Evolutionary conservation across 2,113 vertebrate genomes (phyloP), one percentile per base, ranked within the genome.

Genomic region (Lontra canadensis): DNA sequence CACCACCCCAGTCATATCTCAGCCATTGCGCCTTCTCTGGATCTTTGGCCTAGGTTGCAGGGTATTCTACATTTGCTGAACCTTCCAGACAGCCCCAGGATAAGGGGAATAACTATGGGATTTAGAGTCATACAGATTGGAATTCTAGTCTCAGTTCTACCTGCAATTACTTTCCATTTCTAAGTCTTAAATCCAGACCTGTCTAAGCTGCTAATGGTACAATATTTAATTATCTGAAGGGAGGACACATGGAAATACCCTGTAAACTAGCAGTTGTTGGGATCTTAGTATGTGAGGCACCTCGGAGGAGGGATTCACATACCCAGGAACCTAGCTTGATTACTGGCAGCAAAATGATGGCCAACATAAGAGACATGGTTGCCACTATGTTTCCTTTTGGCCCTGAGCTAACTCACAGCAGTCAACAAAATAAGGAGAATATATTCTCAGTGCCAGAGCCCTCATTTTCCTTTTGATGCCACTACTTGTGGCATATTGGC

Each of bases 251-350:
- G 52, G 89, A 76, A 84, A 84, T 84, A 82, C 71, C 42, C 44
- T 88, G 42, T 95, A 79, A 96, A 74, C 39, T 95, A 52, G 25
- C 63, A 82, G 21, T 85, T 92, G n/a, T 84, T 88, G 85, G 57
- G 36, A 88, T 92, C 88, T 92, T 80, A 74, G 14, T 67, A 81
- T 94, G 67, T 97, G 49, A 85, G 26, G 29, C 23, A 63, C 29
- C 47, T 94, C 78, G 86, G 71, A 86, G 49, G 74, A 90, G 47
- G 25, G n/a, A 87, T 88, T 97, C 47, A 42, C 21, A 94, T 95
- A 39, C 61, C 44, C 57, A 2, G 59, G 34, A 93, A 82, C 18
- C 39, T 92, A 90, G 47, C 65, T 94, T 94, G 65, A 42, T 81
- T 97, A 84, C 52, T 85, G 73, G 80, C 42, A 94, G 67, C 36